Conservation (phyloP, 2,888 invertebrate species). For the Diabrotica balteata region DNA sequence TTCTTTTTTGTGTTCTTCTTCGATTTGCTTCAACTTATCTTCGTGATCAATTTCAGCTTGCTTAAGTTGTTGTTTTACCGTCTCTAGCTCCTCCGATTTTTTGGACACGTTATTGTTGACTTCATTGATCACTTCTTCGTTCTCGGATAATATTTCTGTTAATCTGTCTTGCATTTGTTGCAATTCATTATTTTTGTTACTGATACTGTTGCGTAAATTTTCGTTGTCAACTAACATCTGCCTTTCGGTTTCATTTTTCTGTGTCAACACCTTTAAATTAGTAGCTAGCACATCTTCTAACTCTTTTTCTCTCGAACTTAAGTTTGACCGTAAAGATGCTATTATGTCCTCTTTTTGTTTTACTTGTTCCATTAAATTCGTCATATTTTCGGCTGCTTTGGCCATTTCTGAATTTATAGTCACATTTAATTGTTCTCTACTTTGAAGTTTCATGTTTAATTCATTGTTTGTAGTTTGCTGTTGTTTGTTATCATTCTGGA, state of each 20-base stretch:
- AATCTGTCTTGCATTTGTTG: conserved; percentile 53
- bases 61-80: conserved; percentile 24
- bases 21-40: conserved; percentile 38
- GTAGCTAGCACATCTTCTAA: conserved; percentile 44
- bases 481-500: conserved; percentile 22
- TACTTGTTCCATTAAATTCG: conserved; percentile 25
- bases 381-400: conserved; percentile 30
- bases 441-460: conserved; percentile 24
- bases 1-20: conserved; percentile 43
- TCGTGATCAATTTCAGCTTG: conserved; percentile 16
- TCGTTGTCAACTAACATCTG: conserved; percentile 54
- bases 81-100: conserved; percentile 34
- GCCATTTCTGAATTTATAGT: background rate
- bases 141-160: conserved; percentile 41
- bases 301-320: conserved; percentile 51
- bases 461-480: conserved; percentile 24
- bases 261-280: conserved; percentile 53
- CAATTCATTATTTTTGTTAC: conserved; percentile 52
- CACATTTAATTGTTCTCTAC: conserved; percentile 31
- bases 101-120: conserved; percentile 54
- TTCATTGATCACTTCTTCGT: conserved; percentile 52
- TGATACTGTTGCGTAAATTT: conserved; percentile 50
- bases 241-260: conserved; percentile 49
- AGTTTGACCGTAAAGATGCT: conserved; percentile 53
- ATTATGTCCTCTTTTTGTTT: conserved; percentile 50